Evolutionary conservation across 2,888 invertebrate species (phyloP).

Genomic region (Tenthredo notha): DNA sequence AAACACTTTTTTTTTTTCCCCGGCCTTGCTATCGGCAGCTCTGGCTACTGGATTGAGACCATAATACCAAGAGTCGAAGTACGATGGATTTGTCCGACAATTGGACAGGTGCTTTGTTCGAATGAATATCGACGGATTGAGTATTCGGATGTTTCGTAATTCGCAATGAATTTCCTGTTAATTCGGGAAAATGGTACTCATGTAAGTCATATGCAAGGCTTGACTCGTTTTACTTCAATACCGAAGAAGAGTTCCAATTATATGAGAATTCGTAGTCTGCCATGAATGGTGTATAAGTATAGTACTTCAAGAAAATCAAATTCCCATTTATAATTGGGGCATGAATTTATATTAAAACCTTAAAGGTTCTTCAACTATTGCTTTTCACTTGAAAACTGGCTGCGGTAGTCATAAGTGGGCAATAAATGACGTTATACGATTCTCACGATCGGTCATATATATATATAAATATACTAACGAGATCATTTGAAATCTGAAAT

Average conservation of each 20-base stretch:
- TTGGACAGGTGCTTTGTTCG: slow-evolving; percentile 9
- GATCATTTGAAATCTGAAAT: background rate
- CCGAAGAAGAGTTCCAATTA: background rate
- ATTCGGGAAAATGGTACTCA: background rate
- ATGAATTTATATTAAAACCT: background rate
- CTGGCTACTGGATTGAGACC: slow-evolving; percentile 15
- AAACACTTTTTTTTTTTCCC: slow-evolving; percentile 24
- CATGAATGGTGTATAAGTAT: background rate
- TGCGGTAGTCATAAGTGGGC: background rate
- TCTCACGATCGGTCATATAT: background rate
- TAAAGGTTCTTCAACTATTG: background rate
- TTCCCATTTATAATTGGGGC: background rate
- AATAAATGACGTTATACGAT: background rate
- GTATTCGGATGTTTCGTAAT: background rate
- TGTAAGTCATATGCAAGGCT: background rate
- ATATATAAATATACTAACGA: background rate
- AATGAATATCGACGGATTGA: background rate
- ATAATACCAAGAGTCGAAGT: background rate
- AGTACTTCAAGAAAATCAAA: background rate
- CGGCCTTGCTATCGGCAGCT: slow-evolving; percentile 37
- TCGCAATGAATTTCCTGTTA: background rate
- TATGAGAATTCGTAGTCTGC: background rate
- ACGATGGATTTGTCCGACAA: background rate
- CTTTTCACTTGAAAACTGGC: slow-evolving; percentile 29
- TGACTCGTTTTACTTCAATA: background rate